A percentile compares a stretch with the other conserved stretches of the same genome.
Evolutionary conservation across 1,140 invertebrate genomes (phyloP).

Genomic region (Oryzaephilus surinamensis): DNA sequence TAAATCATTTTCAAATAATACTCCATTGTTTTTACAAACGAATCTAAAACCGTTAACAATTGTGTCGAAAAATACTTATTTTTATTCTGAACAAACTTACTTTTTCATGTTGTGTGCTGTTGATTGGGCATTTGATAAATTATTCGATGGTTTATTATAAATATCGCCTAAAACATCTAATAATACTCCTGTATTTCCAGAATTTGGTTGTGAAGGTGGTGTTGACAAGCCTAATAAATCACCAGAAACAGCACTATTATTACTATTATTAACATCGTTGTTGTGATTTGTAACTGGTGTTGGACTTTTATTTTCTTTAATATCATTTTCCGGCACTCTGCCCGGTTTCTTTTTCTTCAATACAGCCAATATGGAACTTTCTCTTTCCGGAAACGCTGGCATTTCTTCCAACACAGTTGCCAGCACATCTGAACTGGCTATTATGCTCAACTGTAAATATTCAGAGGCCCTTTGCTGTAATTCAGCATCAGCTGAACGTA

Average conservation of each 20-base stretch:
- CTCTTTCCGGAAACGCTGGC: slow-evolving; percentile 98
- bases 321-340: slow-evolving; percentile 73
- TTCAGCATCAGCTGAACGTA: slow-evolving; percentile 95
- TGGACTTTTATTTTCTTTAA: slow-evolving; percentile 68
- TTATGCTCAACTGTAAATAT: slow-evolving; percentile 92
- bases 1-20: slow-evolving; percentile 96
- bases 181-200: slow-evolving; percentile 60
- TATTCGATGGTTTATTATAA: slow-evolving; percentile 58
- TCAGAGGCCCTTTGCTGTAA: slow-evolving; percentile 97
- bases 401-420: slow-evolving; percentile 99
- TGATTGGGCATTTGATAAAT: slow-evolving; percentile 50
- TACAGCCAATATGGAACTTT: slow-evolving; percentile 94
- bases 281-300: slow-evolving; percentile 52
- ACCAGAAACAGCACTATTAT: slow-evolving; percentile 51
- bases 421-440: slow-evolving; percentile 94
- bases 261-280: slow-evolving; percentile 47
- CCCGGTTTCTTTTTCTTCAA: slow-evolving; percentile 98
- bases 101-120: slow-evolving; percentile 26
- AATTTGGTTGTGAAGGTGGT: slow-evolving; percentile 55
- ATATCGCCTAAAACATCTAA: slow-evolving; percentile 88
- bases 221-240: slow-evolving; percentile 80
- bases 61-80: slow-evolving; percentile 6
- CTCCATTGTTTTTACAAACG: slow-evolving; percentile 95
- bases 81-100: slow-evolving; percentile 10
- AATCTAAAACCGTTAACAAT: slow-evolving; percentile 51